phyloP scores from a whole-genome alignment of 2,797 vertebrate genomes.

The Xiphophorus birchmanni region DNA sequence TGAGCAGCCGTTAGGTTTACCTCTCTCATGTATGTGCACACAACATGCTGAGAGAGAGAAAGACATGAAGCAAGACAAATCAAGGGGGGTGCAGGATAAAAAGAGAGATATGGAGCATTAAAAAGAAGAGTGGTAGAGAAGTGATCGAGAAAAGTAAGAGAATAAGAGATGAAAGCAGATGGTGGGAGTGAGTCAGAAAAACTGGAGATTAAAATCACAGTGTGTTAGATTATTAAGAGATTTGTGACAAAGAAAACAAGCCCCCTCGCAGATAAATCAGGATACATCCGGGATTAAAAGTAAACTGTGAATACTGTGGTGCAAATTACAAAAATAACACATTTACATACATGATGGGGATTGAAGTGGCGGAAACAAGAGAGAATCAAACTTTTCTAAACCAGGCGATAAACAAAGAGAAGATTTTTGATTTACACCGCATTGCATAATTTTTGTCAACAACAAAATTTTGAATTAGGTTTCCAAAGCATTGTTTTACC shows the following conservation, averaged over 20 bases:
- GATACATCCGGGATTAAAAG: background rate
- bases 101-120: constrained; percentile 2
- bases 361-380: background rate
- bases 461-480: background rate
- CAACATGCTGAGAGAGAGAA: constrained; percentile 50
- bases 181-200: constrained; percentile 29
- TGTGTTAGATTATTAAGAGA: constrained; percentile 1
- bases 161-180: constrained; percentile 25
- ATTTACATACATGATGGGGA: background rate
- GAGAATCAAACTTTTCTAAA: background rate
- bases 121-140: constrained; percentile 2
- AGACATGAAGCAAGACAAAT: constrained; percentile 5
- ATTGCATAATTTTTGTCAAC: background rate
- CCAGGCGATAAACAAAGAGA: background rate
- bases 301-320: background rate
- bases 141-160: background rate
- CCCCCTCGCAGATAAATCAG: background rate
- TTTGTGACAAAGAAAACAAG: constrained; percentile 7
- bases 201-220: constrained; percentile 28
- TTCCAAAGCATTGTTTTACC: background rate
- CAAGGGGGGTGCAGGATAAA: background rate
- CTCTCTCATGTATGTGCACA: constrained; percentile 37
- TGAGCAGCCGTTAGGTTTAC: constrained; percentile 73
- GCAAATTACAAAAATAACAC: background rate
- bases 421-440: background rate